Evolutionary conservation across 2,113 vertebrate species (phyloP).

Genomic region (Myotis brandtii): DNA sequence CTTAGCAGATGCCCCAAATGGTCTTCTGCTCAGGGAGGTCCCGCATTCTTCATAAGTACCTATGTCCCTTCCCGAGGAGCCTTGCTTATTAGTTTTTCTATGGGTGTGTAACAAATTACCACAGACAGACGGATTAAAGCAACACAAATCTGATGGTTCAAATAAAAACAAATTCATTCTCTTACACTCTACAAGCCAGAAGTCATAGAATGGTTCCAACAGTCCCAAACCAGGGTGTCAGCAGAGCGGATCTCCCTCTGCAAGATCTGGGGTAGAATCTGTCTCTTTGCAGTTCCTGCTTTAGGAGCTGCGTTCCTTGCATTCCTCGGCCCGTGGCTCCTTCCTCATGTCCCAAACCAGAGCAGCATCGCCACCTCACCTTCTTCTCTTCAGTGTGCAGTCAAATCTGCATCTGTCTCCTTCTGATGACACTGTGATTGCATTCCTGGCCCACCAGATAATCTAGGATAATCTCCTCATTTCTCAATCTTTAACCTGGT

Average conservation of each 20-base stretch:
- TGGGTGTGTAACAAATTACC: background rate
- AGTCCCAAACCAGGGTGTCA: background rate
- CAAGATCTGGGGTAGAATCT: background rate
- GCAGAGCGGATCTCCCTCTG: background rate
- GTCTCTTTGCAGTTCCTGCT: background rate
- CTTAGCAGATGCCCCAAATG: background rate
- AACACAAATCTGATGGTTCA: background rate
- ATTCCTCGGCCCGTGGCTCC: background rate
- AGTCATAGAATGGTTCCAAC: background rate
- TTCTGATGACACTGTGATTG: background rate
- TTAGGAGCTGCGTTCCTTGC: background rate
- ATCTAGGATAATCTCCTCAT: background rate
- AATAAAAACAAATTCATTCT: background rate
- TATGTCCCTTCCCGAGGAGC: background rate
- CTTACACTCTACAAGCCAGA: background rate
- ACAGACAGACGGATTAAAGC: background rate
- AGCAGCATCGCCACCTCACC: background rate
- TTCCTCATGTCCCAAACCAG: background rate
- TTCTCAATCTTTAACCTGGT: background rate
- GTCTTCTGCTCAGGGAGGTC: background rate
- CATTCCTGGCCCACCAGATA: background rate
- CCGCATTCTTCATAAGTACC: background rate
- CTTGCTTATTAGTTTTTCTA: background rate
- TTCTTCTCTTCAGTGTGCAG: background rate
- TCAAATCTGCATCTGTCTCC: background rate